Percentiles rank a stretch among this genome's conserved stretches.
phyloP scores from a whole-genome alignment of 1,140 invertebrate genomes.

The Drosophila bocqueti region DNA sequence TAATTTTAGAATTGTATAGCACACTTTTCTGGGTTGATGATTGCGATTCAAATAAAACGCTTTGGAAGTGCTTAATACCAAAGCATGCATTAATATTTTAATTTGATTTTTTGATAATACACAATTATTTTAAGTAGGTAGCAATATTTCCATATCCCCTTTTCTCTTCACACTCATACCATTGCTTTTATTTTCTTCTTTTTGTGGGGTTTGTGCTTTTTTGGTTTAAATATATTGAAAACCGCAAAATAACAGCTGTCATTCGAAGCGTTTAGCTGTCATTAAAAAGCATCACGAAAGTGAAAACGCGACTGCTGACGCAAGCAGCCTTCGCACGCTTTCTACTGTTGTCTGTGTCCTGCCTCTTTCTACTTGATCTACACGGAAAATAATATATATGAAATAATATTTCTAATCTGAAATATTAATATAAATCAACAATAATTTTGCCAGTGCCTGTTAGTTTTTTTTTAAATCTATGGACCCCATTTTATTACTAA shows the following conservation, averaged over 20 bases:
- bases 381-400: not conserved
- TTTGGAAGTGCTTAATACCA: not conserved
- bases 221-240: conserved; percentile 40
- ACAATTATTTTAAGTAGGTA: not conserved
- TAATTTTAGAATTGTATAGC: not conserved
- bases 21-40: not conserved
- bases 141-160: not conserved
- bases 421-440: not conserved
- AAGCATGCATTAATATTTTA: not conserved
- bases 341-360: not conserved
- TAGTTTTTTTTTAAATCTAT: not conserved
- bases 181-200: not conserved
- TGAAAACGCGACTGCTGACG: conserved; percentile 69
- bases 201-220: not conserved
- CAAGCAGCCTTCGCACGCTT: conserved; percentile 7
- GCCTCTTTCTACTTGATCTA: not conserved
- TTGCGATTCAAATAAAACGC: not conserved
- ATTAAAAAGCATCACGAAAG: conserved; percentile 73
- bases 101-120: not conserved
- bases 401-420: not conserved
- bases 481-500: not conserved
- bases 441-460: not conserved
- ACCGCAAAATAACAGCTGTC: conserved; percentile 57
- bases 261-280: conserved; percentile 55
- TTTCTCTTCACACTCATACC: not conserved